Conservation (phyloP, 1,140 invertebrate species). For the Nasonia longicornis region DNA sequence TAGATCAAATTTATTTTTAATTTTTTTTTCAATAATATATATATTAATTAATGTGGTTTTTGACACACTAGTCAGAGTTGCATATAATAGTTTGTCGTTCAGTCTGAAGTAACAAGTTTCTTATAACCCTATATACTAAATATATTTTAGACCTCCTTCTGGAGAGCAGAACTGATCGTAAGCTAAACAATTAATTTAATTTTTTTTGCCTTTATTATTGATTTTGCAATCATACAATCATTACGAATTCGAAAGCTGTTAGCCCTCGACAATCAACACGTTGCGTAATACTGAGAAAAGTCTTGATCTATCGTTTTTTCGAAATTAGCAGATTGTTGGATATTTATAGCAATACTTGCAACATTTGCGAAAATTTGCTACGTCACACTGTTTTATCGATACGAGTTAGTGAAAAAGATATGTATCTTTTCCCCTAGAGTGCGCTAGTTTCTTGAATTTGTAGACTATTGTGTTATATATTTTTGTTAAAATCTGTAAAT, state of each 20-base stretch:
- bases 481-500: too few relatives aligned
- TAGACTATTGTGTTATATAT: too few relatives aligned
- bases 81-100: constrained; percentile 58
- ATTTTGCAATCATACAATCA: neutral
- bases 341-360: too few relatives aligned
- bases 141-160: constrained; percentile 53
- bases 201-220: constrained; percentile 13
- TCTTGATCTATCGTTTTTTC: neutral
- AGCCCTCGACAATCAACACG: neutral
- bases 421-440: too few relatives aligned
- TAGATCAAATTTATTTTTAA: constrained; percentile 54
- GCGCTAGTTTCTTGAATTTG: too few relatives aligned
- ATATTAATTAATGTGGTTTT: constrained; percentile 58
- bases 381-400: too few relatives aligned
- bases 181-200: constrained; percentile 29
- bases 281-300: neutral
- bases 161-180: constrained; percentile 58
- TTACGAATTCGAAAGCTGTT: neutral
- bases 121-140: constrained; percentile 52
- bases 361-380: too few relatives aligned
- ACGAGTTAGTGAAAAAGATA: too few relatives aligned
- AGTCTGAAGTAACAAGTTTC: constrained; percentile 52
- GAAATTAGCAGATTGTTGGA: too few relatives aligned
- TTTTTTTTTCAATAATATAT: constrained; percentile 28
- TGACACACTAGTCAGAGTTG: constrained; percentile 56